Evolutionary conservation across 2,797 vertebrate genomes (phyloP).

Genomic region (Tapirus indicus): DNA sequence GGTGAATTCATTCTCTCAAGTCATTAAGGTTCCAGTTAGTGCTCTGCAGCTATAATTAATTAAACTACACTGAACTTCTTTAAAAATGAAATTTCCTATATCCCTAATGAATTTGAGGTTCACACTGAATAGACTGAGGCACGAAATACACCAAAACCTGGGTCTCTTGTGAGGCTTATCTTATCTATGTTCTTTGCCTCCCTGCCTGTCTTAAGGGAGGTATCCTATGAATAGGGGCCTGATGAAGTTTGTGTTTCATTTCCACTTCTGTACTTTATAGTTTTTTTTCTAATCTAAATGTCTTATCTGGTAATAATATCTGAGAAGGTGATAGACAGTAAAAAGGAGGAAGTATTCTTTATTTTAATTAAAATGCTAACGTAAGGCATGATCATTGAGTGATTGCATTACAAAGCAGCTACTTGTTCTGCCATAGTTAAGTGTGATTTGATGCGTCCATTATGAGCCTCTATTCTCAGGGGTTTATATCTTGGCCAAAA

Average conservation of each 20-base stretch:
- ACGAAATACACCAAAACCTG: not conserved
- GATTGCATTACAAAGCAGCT: constrained; percentile 82
- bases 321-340: constrained; percentile 67
- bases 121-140: not conserved
- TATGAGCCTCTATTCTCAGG: constrained; percentile 84
- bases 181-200: not conserved
- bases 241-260: not conserved
- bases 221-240: not conserved
- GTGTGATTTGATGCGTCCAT: constrained; percentile 87
- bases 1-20: constrained; percentile 75
- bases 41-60: constrained; percentile 77
- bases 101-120: constrained; percentile 52
- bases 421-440: constrained; percentile 87
- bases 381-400: constrained; percentile 84
- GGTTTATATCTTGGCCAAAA: constrained; percentile 86
- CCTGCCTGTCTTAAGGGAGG: not conserved
- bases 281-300: constrained; percentile 67
- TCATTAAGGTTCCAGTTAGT: constrained; percentile 78
- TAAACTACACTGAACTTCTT: constrained; percentile 73
- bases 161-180: not conserved
- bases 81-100: constrained; percentile 66
- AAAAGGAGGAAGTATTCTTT: constrained; percentile 82
- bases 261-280: constrained; percentile 20
- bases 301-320: constrained; percentile 77
- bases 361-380: constrained; percentile 88